Conservation (phyloP, 64 coral and sea anemone genomes). For the Montipora sp. region DNA sequence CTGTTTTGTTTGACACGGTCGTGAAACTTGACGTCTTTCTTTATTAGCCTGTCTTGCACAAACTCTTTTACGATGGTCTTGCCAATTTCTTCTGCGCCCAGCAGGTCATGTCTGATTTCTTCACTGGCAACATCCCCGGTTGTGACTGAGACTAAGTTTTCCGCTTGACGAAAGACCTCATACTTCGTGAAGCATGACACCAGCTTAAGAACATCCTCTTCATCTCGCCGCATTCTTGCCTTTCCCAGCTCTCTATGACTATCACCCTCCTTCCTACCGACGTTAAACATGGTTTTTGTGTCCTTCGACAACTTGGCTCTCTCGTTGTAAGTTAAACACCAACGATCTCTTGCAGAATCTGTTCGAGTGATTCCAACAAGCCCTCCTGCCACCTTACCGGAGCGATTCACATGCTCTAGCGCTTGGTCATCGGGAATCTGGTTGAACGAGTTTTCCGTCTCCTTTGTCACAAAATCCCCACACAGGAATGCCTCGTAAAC, state of each 20-base stretch:
- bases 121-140: constrained; percentile 5
- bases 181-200: constrained; percentile 36
- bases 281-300: constrained; percentile 73
- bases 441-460: constrained; percentile 57
- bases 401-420: constrained; percentile 67
- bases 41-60: constrained; percentile 53
- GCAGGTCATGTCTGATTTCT: constrained; percentile 53
- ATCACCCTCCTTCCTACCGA: background rate
- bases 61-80: constrained; percentile 35
- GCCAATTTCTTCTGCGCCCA: constrained; percentile 23
- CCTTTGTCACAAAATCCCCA: constrained; percentile 77
- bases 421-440: constrained; percentile 84
- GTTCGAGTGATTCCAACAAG: constrained; percentile 67
- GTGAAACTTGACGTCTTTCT: constrained; percentile 65
- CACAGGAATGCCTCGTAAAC: constrained; percentile 47
- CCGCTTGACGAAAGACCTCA: constrained; percentile 45
- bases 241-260: constrained; percentile 48
- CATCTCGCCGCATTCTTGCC: constrained; percentile 45
- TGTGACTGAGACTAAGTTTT: constrained; percentile 51
- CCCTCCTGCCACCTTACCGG: constrained; percentile 71
- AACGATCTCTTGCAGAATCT: constrained; percentile 66
- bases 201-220: constrained; percentile 57
- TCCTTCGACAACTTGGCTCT: constrained; percentile 61
- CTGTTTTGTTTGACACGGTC: constrained; percentile 49
- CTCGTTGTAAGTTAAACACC: constrained; percentile 74